Percentiles rank a stretch among this genome's conserved stretches.
phyloP scores from a whole-genome alignment of 2,113 vertebrate genomes.

The Cettia cetti region DNA sequence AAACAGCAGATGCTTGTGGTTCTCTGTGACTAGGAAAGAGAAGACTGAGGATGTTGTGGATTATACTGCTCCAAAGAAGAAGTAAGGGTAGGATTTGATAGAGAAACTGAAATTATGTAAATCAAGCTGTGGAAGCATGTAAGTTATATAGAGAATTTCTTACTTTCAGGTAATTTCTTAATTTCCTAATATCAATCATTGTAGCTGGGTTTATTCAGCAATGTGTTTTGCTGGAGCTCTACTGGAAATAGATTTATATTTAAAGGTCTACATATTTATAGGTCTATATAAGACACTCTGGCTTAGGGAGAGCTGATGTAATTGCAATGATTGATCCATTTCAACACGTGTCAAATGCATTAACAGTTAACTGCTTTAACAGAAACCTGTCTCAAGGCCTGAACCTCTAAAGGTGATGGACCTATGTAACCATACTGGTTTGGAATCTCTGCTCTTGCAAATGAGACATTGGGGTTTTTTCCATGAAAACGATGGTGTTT shows the following conservation, averaged over 20 bases:
- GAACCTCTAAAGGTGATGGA: not conserved
- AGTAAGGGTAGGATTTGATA: not conserved
- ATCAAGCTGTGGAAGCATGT: not conserved
- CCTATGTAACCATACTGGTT: not conserved
- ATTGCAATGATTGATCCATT: not conserved
- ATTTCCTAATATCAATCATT: not conserved
- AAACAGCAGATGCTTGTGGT: not conserved
- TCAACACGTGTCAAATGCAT: not conserved
- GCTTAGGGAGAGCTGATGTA: not conserved
- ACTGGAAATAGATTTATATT: not conserved
- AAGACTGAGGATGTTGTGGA: not conserved
- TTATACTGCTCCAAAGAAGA: not conserved
- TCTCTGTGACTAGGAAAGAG: not conserved
- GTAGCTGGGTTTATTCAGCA: not conserved
- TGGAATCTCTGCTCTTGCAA: not conserved
- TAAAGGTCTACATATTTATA: not conserved
- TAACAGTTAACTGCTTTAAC: not conserved
- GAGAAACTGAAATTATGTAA: not conserved
- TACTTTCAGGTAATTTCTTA: not conserved
- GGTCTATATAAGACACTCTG: not conserved
- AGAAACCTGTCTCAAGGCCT: not conserved
- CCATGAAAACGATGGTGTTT: not conserved
- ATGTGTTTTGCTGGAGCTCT: not conserved
- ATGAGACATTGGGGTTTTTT: not conserved
- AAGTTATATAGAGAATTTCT: not conserved